These are phyloP conservation scores for Saccostrea glomerata DNA, from an alignment of 1,140 invertebrate species.

Conservation along the genomic window DNA sequence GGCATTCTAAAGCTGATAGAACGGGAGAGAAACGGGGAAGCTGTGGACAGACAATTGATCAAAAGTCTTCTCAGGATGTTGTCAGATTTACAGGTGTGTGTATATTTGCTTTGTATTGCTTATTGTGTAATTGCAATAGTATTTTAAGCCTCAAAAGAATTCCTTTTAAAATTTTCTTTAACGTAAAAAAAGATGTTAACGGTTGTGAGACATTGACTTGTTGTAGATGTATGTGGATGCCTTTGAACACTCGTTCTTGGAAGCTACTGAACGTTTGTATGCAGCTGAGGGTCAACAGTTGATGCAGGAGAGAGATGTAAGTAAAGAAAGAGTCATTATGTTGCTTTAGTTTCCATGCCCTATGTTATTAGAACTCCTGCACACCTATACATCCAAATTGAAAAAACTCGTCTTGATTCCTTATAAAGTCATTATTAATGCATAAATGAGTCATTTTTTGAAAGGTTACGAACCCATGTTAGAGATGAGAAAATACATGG, in stretches of 20 bases:
- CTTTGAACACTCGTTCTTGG: constrained; percentile 93
- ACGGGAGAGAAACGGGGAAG: constrained; percentile 94
- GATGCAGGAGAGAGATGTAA: constrained; percentile 92
- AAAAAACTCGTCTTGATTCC: too few species aligned
- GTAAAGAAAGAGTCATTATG: not conserved
- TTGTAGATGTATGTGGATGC: constrained; percentile 95
- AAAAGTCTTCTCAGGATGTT: constrained; percentile 98
- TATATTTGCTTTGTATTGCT: not conserved
- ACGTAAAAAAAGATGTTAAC: too few species aligned
- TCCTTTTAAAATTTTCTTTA: too few species aligned
- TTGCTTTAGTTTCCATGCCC: too few species aligned
- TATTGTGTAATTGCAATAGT: not conserved
- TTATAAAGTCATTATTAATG: too few species aligned
- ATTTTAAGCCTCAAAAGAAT: not conserved
- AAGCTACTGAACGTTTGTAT: constrained; percentile 95
- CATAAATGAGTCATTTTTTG: too few species aligned
- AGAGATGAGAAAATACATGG: too few species aligned
- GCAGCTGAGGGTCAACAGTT: constrained; percentile 93
- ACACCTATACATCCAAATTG: too few species aligned
- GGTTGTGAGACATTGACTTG: constrained; percentile 1
- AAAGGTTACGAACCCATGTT: too few species aligned
- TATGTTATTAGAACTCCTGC: too few species aligned
- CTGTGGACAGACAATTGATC: constrained; percentile 94
- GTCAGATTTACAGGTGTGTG: constrained; percentile 87
- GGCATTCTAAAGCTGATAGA: constrained; percentile 96